A percentile compares a stretch with the other conserved stretches of the same genome.
phyloP scores from a whole-genome alignment of 2,113 vertebrate species.

The Cyanistes caeruleus region DNA sequence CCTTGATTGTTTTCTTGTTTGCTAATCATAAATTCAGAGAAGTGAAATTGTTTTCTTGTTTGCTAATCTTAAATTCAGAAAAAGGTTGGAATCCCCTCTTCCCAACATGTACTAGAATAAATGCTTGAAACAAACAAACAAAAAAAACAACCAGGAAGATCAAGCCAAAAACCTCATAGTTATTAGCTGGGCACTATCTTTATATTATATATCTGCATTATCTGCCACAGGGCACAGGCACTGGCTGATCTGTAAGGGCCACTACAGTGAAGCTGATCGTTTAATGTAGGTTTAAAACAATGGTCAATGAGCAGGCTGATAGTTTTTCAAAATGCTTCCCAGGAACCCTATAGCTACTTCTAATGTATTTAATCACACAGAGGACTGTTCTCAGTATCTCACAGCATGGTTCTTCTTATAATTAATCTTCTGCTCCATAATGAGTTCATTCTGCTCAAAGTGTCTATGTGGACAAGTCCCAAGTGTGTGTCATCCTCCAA shows the following conservation, averaged over 20 bases:
- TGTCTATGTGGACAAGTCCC: not conserved
- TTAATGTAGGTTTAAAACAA: not conserved
- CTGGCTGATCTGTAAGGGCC: not conserved
- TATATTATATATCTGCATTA: not conserved
- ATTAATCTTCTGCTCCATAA: not conserved
- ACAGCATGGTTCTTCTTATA: not conserved
- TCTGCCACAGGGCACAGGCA: not conserved
- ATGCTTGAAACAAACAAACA: not conserved
- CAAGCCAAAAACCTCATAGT: accelerated
- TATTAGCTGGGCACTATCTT: not conserved
- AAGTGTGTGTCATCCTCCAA: not conserved
- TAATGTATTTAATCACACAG: not conserved
- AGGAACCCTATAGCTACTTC: not conserved
- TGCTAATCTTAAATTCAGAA: not conserved
- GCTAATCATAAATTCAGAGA: not conserved
- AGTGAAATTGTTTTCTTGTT: slow-evolving; percentile 39
- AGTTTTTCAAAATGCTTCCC: not conserved
- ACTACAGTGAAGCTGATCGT: not conserved
- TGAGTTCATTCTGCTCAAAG: not conserved
- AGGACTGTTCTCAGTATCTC: not conserved
- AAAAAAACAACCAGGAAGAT: not conserved
- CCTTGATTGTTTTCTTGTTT: slow-evolving; percentile 41
- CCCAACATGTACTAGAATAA: not conserved
- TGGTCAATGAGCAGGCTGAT: not conserved
- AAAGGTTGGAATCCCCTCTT: not conserved